These are phyloP conservation scores for Calonectris borealis DNA, from an alignment of 2,113 vertebrate genomes.

Conservation along the genomic window DNA sequence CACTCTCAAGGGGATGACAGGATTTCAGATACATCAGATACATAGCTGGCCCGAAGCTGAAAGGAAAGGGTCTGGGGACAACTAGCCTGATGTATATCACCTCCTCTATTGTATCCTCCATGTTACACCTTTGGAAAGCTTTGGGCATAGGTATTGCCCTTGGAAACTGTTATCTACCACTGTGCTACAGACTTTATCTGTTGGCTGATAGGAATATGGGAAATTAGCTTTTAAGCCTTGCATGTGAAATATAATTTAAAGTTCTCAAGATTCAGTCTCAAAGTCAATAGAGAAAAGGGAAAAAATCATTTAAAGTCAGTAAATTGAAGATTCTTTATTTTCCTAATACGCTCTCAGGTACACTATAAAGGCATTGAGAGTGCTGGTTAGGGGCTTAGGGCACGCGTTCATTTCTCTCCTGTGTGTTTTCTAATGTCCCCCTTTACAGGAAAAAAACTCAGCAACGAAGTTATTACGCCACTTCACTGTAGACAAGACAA, in stretches of 20 bases:
- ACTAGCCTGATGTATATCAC: constrained; percentile 32
- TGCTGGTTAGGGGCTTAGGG: neutral
- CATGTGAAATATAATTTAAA: constrained; percentile 16
- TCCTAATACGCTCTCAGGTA: constrained; percentile 21
- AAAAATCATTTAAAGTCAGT: neutral
- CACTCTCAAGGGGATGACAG: neutral
- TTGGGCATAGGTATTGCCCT: neutral
- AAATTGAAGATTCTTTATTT: constrained; percentile 54
- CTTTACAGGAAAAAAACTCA: neutral
- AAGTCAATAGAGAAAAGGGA: neutral
- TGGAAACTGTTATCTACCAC: neutral
- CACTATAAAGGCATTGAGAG: neutral
- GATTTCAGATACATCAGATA: constrained; percentile 36
- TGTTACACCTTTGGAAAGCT: constrained; percentile 15
- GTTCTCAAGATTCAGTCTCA: neutral
- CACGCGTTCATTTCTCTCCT: constrained; percentile 21
- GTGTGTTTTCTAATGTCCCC: constrained; percentile 19
- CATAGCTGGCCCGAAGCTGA: neutral
- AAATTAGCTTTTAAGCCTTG: constrained; percentile 22
- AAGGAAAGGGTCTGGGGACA: neutral
- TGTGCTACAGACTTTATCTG: neutral
- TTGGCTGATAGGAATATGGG: neutral
- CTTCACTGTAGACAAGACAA: constrained; percentile 24
- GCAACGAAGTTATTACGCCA: neutral
- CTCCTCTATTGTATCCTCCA: neutral